Base-by-base conservation (phyloP, 2,888 invertebrate genomes). In the Platycheirus rosarum region DNA sequence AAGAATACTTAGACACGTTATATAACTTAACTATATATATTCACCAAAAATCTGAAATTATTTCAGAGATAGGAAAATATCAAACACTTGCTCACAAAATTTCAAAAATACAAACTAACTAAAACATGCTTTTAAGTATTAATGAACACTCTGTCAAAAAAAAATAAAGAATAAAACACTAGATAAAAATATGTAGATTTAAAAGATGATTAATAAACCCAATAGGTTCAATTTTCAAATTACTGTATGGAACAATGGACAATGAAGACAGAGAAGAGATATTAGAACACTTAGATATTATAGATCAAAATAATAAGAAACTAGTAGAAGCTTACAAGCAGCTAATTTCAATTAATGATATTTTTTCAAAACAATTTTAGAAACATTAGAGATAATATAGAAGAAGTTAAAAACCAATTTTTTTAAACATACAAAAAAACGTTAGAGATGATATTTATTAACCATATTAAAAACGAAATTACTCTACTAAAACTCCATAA, bases 261-360 rank as follows among this genome's bases (percentile, higher is more conserved):
- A 53, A 53, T 20, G 53, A 35, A 9, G 53, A 53, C n/a, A 53
- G 53, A 18, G 53, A 37, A 53, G 35, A 35, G 11, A 53, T 53
- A 11, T 16, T 18, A 53, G 14, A 53, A 13, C 53, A 53, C 9
- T 53, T 53, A 53, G 53, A 37, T 18, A 11, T 53, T 18, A 35
- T 53, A 53, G 35, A 16, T n/a, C 35, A 53, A 5, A 53, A 53
- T 14, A 16, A 23, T 23, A 23, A 20, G n/a, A 37, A 53, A 16
- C 26, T 53, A 9, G 18, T 11, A 53, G 44, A 44, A 8, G 44
- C 44, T 7, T 44, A 44, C 9, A 18, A 44, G 3, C 8, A 44
- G 18, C 44, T 18, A 20, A 44, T 42, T 8, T 9, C 8, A 44
- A 18, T 44, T 11, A 44, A 44, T 11, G 20, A 44, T 18, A 44